Evolutionary conservation across 2,113 vertebrate genomes (phyloP), one percentile per base, ranked within the genome.

Genomic region (Petrocephalus microphthalmus): DNA sequence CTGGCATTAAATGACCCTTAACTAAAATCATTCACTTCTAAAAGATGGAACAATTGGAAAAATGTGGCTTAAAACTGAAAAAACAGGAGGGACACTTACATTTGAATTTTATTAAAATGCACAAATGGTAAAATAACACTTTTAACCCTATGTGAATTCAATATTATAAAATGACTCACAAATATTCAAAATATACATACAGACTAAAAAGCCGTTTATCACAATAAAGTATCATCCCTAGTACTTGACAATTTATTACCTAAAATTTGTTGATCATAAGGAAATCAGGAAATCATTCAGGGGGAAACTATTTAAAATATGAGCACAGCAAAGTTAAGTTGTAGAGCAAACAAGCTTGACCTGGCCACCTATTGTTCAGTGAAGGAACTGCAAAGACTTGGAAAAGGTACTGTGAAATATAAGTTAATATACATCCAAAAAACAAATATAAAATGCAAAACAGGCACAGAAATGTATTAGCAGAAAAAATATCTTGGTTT

Each of bases 301-400:
- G 71, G 42, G n/a, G 49, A 42, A 78, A 78, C 17, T 42, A 11
- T 78, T 78, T 67, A 67, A 15, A 67, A 67, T 29, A 67, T 67
- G 25, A 67, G 60, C 60, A 67, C 60, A 67, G 60, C n/a, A 4
- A 67, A 78, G 5, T 78, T 78, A 78, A 42, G 71, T 33, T 15
- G 4, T 78, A 78, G 33, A 78, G 71, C 33, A 78, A 78, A 78
- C 71, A 42, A 78, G 71, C 33, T 78, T 78, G 71, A 78, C 71
- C 33, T 78, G 71, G 71, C 71, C 71, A 78, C 33, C 71, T 78
- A 78, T 78, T 78, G 71, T 78, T 78, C 71, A 78, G 33, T 78
- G 13, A 78, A 37, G 71, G 71, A 78, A 78, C 33, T 78, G 71
- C 71, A 78, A 74, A 78, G 33, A 13, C 33, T 78, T 78, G 71